Evolutionary conservation across 2,113 vertebrate genomes (phyloP).

Genomic region (Tychaedon coryphoeus): DNA sequence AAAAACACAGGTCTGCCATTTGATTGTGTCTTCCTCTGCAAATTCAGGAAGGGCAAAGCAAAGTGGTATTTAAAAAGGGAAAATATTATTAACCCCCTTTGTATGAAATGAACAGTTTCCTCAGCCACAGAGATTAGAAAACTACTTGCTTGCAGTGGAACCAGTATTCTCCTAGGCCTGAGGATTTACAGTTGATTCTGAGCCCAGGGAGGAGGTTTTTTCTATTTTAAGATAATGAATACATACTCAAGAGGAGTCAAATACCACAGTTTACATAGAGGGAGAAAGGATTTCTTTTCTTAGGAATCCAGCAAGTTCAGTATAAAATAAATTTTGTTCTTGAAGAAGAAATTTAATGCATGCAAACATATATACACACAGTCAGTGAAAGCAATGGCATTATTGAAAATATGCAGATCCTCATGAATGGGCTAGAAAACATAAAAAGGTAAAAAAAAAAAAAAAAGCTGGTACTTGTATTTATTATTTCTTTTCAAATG

Average conservation of each 20-base stretch:
- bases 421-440: not conserved
- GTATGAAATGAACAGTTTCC: not conserved
- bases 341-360: not conserved
- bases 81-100: not conserved
- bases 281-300: not conserved
- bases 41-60: not conserved
- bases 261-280: not conserved
- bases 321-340: not conserved
- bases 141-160: not conserved
- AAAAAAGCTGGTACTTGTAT: not conserved
- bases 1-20: conserved; percentile 83
- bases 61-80: not conserved
- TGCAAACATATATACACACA: not conserved
- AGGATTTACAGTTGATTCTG: not conserved
- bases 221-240: conserved; percentile 26
- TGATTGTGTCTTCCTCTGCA: conserved; percentile 63
- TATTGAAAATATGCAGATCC: not conserved
- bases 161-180: not conserved
- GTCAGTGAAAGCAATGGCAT: not conserved
- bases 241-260: not conserved
- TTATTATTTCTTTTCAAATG: not conserved
- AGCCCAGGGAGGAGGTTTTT: not conserved
- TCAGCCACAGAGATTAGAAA: not conserved
- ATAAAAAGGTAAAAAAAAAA: not conserved
- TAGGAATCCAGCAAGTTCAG: not conserved